Conservation (phyloP, 2,113 vertebrate species). For the cattle (Bos taurus) region ARS-UCD2.0 NC_037351.1:55689501-55690000, state of each 20-base stretch:
- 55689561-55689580: neutral
- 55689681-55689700: neutral
- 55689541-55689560: neutral
- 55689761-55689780: neutral
- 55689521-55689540: neutral
- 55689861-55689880: neutral
- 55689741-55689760: slow-evolving; percentile 13
- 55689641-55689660: neutral
- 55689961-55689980: neutral
- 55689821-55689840: neutral
- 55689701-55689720: neutral
- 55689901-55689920: slow-evolving; percentile 45
- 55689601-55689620: neutral
- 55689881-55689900: slow-evolving; percentile 6
- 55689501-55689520: neutral
- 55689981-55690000: neutral
- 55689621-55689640: neutral
- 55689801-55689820: slow-evolving; percentile 33
- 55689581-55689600: neutral
- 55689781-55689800: neutral
- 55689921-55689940: neutral
- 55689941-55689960: neutral
- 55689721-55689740: neutral
- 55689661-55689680: neutral
- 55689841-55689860: slow-evolving; percentile 35